Conservation (phyloP, 2,797 vertebrate species). For the Characodon lateralis region DNA sequence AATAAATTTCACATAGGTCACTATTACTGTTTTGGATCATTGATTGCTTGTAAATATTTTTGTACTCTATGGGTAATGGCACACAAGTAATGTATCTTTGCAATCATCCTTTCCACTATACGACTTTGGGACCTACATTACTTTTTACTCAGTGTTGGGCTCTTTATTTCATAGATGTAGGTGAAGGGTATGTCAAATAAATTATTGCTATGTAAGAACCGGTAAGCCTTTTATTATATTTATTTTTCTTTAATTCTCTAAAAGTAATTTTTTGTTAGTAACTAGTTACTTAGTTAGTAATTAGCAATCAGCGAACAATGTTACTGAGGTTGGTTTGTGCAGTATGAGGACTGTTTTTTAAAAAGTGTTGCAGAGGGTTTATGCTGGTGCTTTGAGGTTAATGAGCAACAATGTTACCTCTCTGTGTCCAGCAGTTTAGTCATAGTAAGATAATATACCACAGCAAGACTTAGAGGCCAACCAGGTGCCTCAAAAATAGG, state of each 20-base stretch:
- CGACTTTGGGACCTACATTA: neutral
- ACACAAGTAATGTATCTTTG: neutral
- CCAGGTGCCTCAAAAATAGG: slow-evolving; percentile 35
- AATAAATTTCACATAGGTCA: slow-evolving; percentile 7
- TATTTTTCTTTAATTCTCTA: neutral
- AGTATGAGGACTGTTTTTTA: slow-evolving; percentile 23
- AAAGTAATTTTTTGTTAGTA: neutral
- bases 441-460: slow-evolving; percentile 47
- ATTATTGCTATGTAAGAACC: neutral
- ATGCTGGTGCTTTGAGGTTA: slow-evolving; percentile 50
- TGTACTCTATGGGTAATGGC: neutral
- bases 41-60: neutral
- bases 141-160: neutral
- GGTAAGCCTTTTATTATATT: neutral
- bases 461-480: slow-evolving; percentile 33
- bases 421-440: slow-evolving; percentile 32
- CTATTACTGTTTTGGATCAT: neutral
- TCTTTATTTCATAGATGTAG: neutral
- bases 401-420: slow-evolving; percentile 60
- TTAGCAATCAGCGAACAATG: neutral
- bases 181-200: neutral
- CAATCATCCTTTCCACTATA: neutral
- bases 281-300: neutral
- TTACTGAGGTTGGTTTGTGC: neutral
- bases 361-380: slow-evolving; percentile 37